Base-by-base conservation (phyloP, 1,140 invertebrate genomes). In the Rhopalosiphum padi region DNA sequence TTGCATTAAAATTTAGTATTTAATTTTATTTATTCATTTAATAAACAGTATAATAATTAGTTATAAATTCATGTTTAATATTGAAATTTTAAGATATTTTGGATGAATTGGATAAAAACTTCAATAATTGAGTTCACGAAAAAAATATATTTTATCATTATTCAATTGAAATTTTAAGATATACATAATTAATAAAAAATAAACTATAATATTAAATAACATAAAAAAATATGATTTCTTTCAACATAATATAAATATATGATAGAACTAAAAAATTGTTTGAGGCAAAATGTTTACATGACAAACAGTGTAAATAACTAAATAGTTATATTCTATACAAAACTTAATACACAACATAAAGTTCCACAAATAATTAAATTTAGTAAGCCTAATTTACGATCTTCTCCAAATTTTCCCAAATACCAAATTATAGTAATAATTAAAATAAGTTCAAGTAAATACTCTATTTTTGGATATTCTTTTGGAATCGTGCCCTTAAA, bases 361-460 rank as follows among this genome's bases (percentile, higher is more conserved):
- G n/a, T n/a, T 77, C 60, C 60, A 77, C 60, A 77, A n/a, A 77
- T n/a, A 35, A 77, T 15, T 77, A 77, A n/a, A 77, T 77, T 77
- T 18, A 77, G 60, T 77, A 77, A n/a, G 5, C 11, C 15, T 6
- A n/a, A 15, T n/a, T 15, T 18, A n/a, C 60, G 30, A 77, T 77
- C 60, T 77, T 77, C 60, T n/a, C 60, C 60, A 77, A 77, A n/a
- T 77, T 77, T 77, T n/a, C 30, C 60, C 60, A 77, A 77, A 77
- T 77, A 15, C 60, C 60, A 77, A 35, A 35, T 77, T 30, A 77
- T 77, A n/a, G 30, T 77, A 18, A 77, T 77, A 21, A 77, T 15
- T n/a, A 77, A 77, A 35, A n/a, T 4, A 18, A 77, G 4, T 77
- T 77, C 60, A 77, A 77, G 60, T 77, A 77, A 77, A 77, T 77